These are phyloP conservation scores for Myotis vivesi DNA, from an alignment of 2,797 vertebrate genomes.

Conservation along the genomic window DNA sequence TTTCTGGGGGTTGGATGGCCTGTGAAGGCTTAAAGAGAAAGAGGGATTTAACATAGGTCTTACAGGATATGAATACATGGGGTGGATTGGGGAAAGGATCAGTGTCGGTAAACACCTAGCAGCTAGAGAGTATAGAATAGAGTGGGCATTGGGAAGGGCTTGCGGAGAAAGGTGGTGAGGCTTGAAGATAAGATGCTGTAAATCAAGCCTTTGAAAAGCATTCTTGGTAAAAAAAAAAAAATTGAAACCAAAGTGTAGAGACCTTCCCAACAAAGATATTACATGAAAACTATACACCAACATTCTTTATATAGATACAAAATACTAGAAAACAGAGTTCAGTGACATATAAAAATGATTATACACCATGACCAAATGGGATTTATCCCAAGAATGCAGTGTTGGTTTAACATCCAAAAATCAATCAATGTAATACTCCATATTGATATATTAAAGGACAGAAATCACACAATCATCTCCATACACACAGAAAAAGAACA, in stretches of 20 bases:
- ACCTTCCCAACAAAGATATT: neutral
- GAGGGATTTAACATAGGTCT: neutral
- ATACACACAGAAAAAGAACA: neutral
- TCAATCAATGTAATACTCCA: neutral
- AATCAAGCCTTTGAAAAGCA: neutral
- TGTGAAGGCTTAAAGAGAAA: neutral
- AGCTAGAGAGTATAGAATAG: neutral
- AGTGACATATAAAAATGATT: neutral
- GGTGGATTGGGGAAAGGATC: neutral
- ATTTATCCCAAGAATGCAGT: neutral
- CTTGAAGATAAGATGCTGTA: neutral
- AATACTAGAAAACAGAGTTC: neutral
- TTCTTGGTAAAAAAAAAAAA: neutral
- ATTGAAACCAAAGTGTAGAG: neutral
- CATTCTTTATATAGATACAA: neutral
- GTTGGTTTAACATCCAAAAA: constrained; percentile 1
- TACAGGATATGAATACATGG: neutral
- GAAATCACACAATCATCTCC: neutral
- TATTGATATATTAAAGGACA: neutral
- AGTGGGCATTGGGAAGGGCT: neutral
- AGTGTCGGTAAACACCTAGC: neutral
- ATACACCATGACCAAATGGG: neutral
- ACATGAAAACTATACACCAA: neutral
- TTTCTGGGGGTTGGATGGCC: neutral
- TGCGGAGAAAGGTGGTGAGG: neutral